Conservation (phyloP, 2,888 invertebrate species). For the Lasioglossum marginatum region DNA sequence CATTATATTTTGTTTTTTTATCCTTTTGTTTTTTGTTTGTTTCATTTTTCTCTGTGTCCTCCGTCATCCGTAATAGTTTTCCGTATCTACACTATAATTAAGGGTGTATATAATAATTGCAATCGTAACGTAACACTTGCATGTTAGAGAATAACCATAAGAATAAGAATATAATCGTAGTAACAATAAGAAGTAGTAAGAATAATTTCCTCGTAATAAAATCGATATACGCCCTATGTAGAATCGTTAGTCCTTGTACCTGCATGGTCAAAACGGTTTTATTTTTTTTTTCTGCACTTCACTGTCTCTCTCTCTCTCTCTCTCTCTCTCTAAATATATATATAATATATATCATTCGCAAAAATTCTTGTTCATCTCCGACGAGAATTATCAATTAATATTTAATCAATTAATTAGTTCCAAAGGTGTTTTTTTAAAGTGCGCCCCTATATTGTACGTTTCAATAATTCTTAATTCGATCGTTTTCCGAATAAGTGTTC, state of each 20-base stretch:
- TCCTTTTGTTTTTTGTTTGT: conserved; percentile 40
- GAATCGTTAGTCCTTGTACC: conserved; percentile 64
- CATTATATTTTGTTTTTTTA: conserved; percentile 67
- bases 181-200: conserved; percentile 79
- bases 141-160: conserved; percentile 79
- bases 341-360: background rate
- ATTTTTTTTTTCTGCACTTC: background rate
- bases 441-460: background rate
- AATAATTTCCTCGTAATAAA: conserved; percentile 76
- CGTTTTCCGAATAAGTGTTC: background rate
- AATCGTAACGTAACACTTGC: conserved; percentile 78
- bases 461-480: background rate
- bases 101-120: conserved; percentile 80
- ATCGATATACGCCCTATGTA: conserved; percentile 71
- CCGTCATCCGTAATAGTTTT: conserved; percentile 74
- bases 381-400: background rate
- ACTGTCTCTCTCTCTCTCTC: background rate
- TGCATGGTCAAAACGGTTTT: conserved; percentile 44
- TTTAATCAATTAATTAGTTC: too few relatives aligned
- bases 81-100: conserved; percentile 82
- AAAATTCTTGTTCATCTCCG: background rate
- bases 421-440: background rate
- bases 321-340: background rate
- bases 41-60: conserved; percentile 65
- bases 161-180: conserved; percentile 78